Percentiles rank a stretch among this genome's conserved stretches.
Conservation (phyloP, 2,113 vertebrate genomes). For the Mus spicilegus region DNA sequence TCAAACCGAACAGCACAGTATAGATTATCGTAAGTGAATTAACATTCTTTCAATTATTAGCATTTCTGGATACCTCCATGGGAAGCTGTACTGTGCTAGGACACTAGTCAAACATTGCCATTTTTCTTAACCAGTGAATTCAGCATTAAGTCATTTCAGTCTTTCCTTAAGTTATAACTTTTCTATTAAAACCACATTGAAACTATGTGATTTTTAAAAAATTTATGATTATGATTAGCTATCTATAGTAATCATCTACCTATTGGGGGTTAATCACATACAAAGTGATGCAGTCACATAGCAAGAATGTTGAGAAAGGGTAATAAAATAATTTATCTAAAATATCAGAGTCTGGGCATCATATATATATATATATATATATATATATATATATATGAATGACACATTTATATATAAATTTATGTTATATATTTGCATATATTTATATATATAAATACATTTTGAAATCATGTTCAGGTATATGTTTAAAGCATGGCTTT, state of each 20-base stretch:
- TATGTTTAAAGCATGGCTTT: neutral
- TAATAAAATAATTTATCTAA: conserved; percentile 1
- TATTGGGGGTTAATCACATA: neutral
- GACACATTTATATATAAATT: no score
- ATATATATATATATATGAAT: neutral
- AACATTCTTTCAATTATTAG: conserved; percentile 25
- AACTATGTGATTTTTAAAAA: neutral
- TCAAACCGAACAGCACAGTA: conserved; percentile 40
- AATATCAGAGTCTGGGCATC: neutral
- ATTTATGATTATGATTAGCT: neutral
- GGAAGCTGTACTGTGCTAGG: neutral
- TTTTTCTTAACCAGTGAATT: neutral
- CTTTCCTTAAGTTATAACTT: neutral
- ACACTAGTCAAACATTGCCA: neutral
- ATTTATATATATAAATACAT: no score
- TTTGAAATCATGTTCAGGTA: neutral
- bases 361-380: neutral
- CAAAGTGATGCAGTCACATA: neutral
- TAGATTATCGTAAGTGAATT: conserved; percentile 49
- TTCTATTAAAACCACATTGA: neutral
- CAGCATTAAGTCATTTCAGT: neutral
- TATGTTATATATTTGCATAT: no score
- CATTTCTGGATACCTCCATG: conserved; percentile 7
- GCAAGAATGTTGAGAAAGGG: neutral
- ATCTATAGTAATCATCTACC: neutral